Conservation (phyloP, 2,888 invertebrate species). For the Eupithecia subfuscata region DNA sequence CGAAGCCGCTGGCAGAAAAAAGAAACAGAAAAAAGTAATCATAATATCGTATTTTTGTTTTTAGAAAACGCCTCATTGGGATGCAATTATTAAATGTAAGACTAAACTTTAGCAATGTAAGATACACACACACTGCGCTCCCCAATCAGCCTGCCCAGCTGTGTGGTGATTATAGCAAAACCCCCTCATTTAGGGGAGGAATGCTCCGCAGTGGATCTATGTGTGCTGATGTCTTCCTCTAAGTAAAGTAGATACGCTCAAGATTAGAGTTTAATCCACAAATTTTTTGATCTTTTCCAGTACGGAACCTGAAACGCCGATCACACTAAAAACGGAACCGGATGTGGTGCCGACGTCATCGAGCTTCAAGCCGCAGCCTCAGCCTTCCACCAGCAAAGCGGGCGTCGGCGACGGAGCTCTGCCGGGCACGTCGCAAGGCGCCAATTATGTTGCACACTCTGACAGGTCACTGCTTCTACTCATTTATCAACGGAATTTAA, state of each 20-base stretch:
- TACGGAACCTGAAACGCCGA: constrained; percentile 32
- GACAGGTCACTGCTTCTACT: constrained; percentile 50
- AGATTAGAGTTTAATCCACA: background rate
- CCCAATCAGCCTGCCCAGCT: too few relatives aligned
- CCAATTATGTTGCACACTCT: constrained; percentile 57
- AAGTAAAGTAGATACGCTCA: background rate
- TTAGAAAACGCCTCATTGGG: too few relatives aligned
- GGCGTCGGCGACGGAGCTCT: constrained; percentile 41
- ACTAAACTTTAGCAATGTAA: too few relatives aligned
- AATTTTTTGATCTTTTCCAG: constrained; percentile 3
- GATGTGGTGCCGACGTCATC: constrained; percentile 68
- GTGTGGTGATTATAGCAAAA: too few relatives aligned
- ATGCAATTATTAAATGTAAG: too few relatives aligned
- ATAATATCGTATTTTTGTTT: too few relatives aligned
- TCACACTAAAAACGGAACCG: constrained; percentile 59
- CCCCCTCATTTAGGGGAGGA: too few relatives aligned
- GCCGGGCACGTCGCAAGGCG: constrained; percentile 51
- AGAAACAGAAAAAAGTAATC: too few relatives aligned
- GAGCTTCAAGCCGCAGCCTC: constrained; percentile 52
- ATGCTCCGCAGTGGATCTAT: background rate
- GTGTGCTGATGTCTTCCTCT: background rate
- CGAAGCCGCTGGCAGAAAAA: too few relatives aligned
- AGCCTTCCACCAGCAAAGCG: constrained; percentile 62
- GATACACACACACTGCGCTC: too few relatives aligned
- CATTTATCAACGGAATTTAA: too few relatives aligned